Conservation (phyloP, 1,140 invertebrate genomes). For the Rhagoletis zephyria region DNA sequence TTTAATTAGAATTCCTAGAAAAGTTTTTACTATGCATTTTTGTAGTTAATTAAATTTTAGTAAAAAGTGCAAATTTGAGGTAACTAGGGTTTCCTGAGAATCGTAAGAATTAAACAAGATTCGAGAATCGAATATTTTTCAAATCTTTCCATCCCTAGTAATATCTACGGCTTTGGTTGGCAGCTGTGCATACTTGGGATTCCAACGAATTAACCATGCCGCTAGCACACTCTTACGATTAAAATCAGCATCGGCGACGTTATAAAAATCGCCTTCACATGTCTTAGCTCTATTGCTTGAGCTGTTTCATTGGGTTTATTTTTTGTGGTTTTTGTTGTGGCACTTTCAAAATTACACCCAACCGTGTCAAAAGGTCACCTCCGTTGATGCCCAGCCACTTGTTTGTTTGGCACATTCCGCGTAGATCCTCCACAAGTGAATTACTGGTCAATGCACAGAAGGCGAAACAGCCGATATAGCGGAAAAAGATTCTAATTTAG, state of each 20-base stretch:
- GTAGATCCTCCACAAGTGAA: constrained; percentile 21
- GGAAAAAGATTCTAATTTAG: too few relatives aligned
- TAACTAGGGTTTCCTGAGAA: too few relatives aligned
- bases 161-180: constrained; percentile 6
- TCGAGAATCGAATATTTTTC: too few relatives aligned
- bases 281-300: background rate
- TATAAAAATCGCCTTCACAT: constrained; percentile 22
- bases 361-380: constrained; percentile 48
- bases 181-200: constrained; percentile 42
- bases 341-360: constrained; percentile 52
- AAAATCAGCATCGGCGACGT: constrained; percentile 19
- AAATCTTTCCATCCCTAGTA: background rate
- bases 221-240: constrained; percentile 27
- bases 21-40: too few relatives aligned
- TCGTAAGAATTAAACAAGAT: too few relatives aligned
- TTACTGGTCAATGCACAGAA: background rate
- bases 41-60: too few relatives aligned
- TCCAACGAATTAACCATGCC: constrained; percentile 37
- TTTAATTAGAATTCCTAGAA: too few relatives aligned
- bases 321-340: background rate
- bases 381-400: constrained; percentile 34
- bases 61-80: too few relatives aligned
- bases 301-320: background rate
- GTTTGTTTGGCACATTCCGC: constrained; percentile 18
- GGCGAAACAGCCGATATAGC: too few relatives aligned